Conservation (phyloP, 2,113 vertebrate species). For the Cephalophus harveyi region DNA sequence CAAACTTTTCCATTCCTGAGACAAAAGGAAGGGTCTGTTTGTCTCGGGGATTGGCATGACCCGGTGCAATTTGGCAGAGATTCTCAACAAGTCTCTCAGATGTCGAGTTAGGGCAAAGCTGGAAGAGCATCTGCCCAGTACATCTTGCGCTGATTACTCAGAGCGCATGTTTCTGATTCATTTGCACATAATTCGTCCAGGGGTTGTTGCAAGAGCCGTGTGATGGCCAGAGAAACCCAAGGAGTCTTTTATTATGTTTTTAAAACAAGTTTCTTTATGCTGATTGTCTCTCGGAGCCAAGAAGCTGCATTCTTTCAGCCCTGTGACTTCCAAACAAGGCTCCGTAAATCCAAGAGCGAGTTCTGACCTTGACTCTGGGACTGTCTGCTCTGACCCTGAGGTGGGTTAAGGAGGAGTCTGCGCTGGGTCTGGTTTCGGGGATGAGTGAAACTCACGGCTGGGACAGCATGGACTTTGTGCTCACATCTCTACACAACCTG, state of each 20-base stretch:
- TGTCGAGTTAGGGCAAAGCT: constrained; percentile 54
- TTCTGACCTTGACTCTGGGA: constrained; percentile 32
- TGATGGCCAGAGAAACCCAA: constrained; percentile 59
- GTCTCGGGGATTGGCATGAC: constrained; percentile 4
- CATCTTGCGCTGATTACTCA: constrained; percentile 66
- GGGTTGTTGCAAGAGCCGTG: constrained; percentile 69
- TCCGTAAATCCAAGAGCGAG: constrained; percentile 26
- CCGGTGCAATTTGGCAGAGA: constrained; percentile 50
- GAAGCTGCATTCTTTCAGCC: constrained; percentile 53
- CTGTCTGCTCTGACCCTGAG: constrained; percentile 6
- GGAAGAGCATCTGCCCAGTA: constrained; percentile 57
- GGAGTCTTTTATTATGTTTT: constrained; percentile 60
- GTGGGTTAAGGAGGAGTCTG: not conserved
- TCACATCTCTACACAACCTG: not conserved
- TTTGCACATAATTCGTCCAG: constrained; percentile 61
- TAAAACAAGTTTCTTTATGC: constrained; percentile 63
- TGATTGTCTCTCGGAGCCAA: constrained; percentile 69
- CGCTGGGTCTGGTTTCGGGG: not conserved
- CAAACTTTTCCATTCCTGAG: not conserved
- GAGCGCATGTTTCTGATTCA: constrained; percentile 71
- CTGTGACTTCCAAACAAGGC: constrained; percentile 44
- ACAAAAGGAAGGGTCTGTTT: not conserved
- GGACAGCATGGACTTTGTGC: not conserved
- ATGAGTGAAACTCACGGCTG: not conserved
- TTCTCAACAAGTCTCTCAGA: constrained; percentile 20